These are phyloP conservation scores for Drosophila sp. DNA, from an alignment of 1,140 invertebrate genomes.

Conservation along the genomic window DNA sequence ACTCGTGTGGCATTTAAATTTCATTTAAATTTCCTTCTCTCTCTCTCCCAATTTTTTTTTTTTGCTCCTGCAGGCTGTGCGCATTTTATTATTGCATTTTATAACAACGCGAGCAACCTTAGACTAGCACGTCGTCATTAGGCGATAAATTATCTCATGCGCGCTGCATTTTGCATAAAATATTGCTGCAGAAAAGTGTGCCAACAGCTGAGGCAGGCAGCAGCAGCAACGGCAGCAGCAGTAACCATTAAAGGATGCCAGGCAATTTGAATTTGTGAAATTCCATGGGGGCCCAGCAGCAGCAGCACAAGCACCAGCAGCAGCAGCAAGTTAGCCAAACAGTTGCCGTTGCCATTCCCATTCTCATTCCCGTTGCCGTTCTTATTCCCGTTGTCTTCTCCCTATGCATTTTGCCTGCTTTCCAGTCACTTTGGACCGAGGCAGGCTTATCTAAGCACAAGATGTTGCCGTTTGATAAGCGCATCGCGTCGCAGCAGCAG, in stretches of 20 bases:
- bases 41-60: constrained; percentile 8
- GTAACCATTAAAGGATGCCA: constrained; percentile 71
- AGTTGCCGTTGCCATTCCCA: constrained; percentile 44
- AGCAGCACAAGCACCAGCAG: constrained; percentile 22
- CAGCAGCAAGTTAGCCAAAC: constrained; percentile 16
- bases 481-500: constrained; percentile 48
- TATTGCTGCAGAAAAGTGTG: constrained; percentile 73
- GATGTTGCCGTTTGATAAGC: constrained; percentile 80
- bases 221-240: constrained; percentile 19
- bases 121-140: constrained; percentile 80
- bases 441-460: constrained; percentile 76
- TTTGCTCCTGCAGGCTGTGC: constrained; percentile 36
- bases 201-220: constrained; percentile 56
- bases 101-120: constrained; percentile 69
- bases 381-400: constrained; percentile 34
- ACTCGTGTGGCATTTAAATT: constrained; percentile 68
- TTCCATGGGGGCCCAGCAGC: constrained; percentile 57
- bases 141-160: constrained; percentile 78
- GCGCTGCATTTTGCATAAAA: constrained; percentile 78
- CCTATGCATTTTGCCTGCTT: not conserved
- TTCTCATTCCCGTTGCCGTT: constrained; percentile 18
- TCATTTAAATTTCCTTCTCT: constrained; percentile 65
- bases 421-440: constrained; percentile 24
- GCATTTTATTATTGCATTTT: constrained; percentile 75
- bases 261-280: constrained; percentile 81